Base-by-base conservation (phyloP, 2,797 vertebrate species). In the Scolopax rusticola region DNA sequence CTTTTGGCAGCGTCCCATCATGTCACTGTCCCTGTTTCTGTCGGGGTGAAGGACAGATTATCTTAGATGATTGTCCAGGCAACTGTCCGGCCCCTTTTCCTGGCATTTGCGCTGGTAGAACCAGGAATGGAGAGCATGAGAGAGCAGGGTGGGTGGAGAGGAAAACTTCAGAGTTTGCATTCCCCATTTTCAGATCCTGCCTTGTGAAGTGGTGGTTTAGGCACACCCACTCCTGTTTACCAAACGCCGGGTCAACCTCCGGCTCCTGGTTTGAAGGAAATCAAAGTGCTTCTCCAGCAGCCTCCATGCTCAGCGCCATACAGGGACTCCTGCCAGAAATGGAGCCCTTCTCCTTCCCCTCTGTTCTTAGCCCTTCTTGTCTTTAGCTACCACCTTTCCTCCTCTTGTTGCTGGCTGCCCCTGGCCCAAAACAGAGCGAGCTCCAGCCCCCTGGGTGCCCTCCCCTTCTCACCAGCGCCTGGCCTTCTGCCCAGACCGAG, bases 21-120 rank as follows among this genome's bases (percentile, higher is more conserved):
- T 94, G 92, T 96, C 93, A 93, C 81, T 94, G 95, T 85, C 95
- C 92, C 60, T 76, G n/a, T 86, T 94, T 13, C 63, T 77, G 27
- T 30, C 38, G 47, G 64, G 92, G 91, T 94, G 95, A 97, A 96
- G 96, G 96, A 56, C 78, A 77, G 41, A 64, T 91, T 73, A 70
- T 89, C 63, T 74, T 27, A 41, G 74, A 75, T 77, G 77, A 30
- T 61, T 88, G 47, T 76, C 47, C 50, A 78, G 68, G 57, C 41
- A 75, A 48, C 5, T 67, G 28, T 73, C 67, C 67, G 80, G 36
- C 36, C 32, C 25, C 63, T 45, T 84, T 96, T 95, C 83, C 91
- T 19, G 78, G 91, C 48, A 91, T 82, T 53, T 87, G 38, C 13
- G 15, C 41, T 77, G 60, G 50, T 70, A 33, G 8, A 32, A 30